Evolutionary conservation across 2,113 vertebrate species (phyloP), one percentile per base, ranked within the genome.

Genomic region (Perca schrenkii): DNA sequence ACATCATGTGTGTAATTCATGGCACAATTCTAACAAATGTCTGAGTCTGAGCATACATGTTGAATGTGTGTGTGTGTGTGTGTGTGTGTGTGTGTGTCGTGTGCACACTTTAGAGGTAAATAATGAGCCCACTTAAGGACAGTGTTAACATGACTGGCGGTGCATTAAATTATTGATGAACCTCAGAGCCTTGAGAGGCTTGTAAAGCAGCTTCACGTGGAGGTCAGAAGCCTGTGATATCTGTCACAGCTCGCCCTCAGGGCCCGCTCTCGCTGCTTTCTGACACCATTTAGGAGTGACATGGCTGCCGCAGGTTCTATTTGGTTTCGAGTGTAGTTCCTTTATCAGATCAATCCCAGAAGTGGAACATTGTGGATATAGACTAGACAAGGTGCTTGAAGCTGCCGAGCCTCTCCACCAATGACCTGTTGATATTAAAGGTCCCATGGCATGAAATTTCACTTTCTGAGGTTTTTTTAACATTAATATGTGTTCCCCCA

Each of bases 81-180:
- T 73, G 65, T n/a, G 62, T 65, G 57, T 67, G 56, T 28, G 73
- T 53, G 63, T 68, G 25, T 25, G 25, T 25, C 25, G 25, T 34
- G 34, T 34, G 60, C 16, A 67, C 36, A 56, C 54, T 61, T 74
- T 17, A 60, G 73, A 53, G 63, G 43, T 70, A 28, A 53, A 70
- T 88, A 91, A 92, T 88, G 78, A 89, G 70, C 49, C 21, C 2
- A 31, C 76, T 89, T 89, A 86, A 82, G 85, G 74, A 81, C 43
- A 57, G 84, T 83, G 90, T 89, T 84, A 90, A 88, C 89, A 83
- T 46, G 78, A 86, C 74, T 31, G 61, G 68, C 14, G 43, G 76
- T 60, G 86, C 80, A 16, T 79, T 94, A 53, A 91, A 94, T 94
- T 89, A 90, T 94, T 91, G 86, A 95, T 94, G 86, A 93, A 86